phyloP scores from a whole-genome alignment of 1,140 invertebrate genomes.

The Brachionus plicatilis region DNA sequence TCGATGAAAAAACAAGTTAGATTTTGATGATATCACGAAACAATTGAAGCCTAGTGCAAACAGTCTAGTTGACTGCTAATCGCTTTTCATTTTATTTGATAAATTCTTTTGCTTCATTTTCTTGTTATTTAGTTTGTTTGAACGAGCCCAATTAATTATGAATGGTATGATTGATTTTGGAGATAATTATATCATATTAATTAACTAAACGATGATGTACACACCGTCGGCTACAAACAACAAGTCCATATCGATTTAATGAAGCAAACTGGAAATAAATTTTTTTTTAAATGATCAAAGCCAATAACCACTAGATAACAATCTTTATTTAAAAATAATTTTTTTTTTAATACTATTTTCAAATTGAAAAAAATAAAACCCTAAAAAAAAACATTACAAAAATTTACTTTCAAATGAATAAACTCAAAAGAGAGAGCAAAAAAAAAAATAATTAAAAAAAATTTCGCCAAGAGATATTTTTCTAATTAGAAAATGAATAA shows the following conservation, averaged over 20 bases:
- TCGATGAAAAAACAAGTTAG: too few species aligned
- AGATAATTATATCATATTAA: neutral
- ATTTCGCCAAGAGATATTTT: neutral
- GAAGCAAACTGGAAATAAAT: too few species aligned
- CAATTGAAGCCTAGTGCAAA: too few species aligned
- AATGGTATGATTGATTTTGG: neutral
- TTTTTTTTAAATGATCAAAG: neutral
- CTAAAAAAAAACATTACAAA: neutral
- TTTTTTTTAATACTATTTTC: neutral
- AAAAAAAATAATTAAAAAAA: neutral
- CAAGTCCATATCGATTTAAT: neutral
- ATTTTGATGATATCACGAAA: too few species aligned
- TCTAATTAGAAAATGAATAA: neutral
- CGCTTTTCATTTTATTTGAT: too few species aligned
- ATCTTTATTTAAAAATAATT: neutral
- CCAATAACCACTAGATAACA: neutral
- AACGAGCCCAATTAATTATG: neutral
- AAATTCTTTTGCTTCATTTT: too few species aligned
- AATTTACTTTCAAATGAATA: constrained; percentile 23
- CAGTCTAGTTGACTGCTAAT: too few species aligned
- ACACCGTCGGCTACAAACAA: neutral
- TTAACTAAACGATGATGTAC: neutral
- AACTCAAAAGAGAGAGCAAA: neutral
- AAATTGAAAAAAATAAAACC: neutral
- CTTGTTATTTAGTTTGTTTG: too few species aligned